Percentiles rank a stretch among this genome's conserved stretches.
These are phyloP conservation scores for Microctonus aethiopoides DNA, from an alignment of 2,888 invertebrate species.

Conservation along the genomic window DNA sequence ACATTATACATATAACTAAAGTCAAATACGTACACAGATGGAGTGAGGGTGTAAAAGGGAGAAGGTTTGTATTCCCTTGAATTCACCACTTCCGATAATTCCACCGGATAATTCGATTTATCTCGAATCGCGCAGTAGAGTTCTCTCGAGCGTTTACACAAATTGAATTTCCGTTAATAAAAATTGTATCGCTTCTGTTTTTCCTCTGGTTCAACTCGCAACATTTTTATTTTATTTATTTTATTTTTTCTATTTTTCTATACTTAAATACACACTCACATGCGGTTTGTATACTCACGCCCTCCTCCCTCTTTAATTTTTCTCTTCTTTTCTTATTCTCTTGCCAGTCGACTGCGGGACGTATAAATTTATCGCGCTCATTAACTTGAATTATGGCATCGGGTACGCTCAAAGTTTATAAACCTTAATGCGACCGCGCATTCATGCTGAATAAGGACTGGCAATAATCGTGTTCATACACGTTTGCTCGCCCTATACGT, in stretches of 20 bases:
- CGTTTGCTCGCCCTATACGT: background rate
- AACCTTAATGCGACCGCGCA: conserved; percentile 53
- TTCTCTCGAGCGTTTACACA: conserved; percentile 46
- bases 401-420: conserved; percentile 55
- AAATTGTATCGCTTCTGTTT: conserved; percentile 51
- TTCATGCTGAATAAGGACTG: conserved; percentile 44
- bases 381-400: conserved; percentile 57
- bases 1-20: conserved; percentile 4
- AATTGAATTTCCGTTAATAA: conserved; percentile 63
- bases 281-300: conserved; percentile 1
- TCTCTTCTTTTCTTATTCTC: conserved; percentile 48
- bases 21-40: background rate
- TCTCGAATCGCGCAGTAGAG: conserved; percentile 50
- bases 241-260: conserved; percentile 16
- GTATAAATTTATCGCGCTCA: conserved; percentile 58
- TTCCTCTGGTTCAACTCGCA: too few species aligned
- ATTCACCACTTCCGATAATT: conserved; percentile 56
- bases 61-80: conserved; percentile 12
- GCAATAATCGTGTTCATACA: conserved; percentile 19
- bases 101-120: conserved; percentile 59
- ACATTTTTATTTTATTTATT: too few species aligned
- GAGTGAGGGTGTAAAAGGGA: background rate
- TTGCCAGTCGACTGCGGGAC: conserved; percentile 50
- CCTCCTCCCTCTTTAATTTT: conserved; percentile 32
- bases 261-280: conserved; percentile 27